Evolutionary conservation across 1,140 invertebrate genomes (phyloP), one percentile per base, ranked within the genome.

Genomic region (Drosophila baimaii): DNA sequence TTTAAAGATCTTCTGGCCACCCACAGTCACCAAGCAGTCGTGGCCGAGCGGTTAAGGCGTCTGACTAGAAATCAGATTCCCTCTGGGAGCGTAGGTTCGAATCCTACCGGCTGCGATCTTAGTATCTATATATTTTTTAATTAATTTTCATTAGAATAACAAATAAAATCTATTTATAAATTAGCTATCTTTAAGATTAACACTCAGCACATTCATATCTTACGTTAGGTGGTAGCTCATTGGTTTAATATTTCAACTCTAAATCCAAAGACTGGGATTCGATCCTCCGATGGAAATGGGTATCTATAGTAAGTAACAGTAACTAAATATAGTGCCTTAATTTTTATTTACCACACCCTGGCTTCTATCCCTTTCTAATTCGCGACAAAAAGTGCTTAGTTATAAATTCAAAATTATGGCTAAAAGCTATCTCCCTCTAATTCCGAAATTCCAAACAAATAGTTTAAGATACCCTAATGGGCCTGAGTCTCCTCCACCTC

Each of bases 11-110:
- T 8, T 15, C 3, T 2, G 13, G 2, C 6, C 4, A 46, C 15
- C 43, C 4, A 0, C 0, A 1, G 9, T 15, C 39, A 13, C 12
- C 33, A 41, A 77, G 95, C 95, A 95, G 95, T 95, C 95, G 94
- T 96, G 95, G 95, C 95, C 95, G 95, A 95, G 95, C 94, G 95
- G 95, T 96, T 96, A 96, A 96, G 95, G 95, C 95, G 95, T 95
- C 95, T 95, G 95, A 96, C 95, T 95, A 95, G 95, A 95, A 95
- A 95, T 95, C 95, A 95, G 95, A 95, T 95, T 95, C 95, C 95
- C 95, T 95, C 94, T 95, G 95, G 95, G 95, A 95, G 95, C 95
- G 95, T 95, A 95, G 95, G 95, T 96, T 96, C 95, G 95, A 96
- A 95, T 96, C 95, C 95, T 96, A 95, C 95, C 94, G 95, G 93